Base-by-base conservation (phyloP, 2,888 invertebrate genomes). In the Pantelozetes paolii region DNA sequence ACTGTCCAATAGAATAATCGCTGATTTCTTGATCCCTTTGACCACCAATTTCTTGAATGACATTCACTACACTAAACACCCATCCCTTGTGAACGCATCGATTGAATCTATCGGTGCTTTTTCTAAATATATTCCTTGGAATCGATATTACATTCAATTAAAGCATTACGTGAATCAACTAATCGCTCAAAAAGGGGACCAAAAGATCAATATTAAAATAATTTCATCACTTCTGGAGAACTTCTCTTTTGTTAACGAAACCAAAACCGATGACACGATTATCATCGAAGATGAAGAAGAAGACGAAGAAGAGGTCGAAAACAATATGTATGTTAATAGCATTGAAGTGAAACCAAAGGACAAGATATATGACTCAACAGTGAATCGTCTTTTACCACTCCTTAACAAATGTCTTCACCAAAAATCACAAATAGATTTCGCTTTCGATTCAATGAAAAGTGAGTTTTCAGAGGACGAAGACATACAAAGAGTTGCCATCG, bases 401-500 rank as follows among this genome's bases (percentile, higher is more conserved):
- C 83, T 97, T 0, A 89, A 92, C 81, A 87, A 88, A 81, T 85
- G 87, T 23, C 86, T 92, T 15, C 42, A 71, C 72, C 62, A 73
- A 32, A 62, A 74, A 73, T 70, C 77, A 45, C 59, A 69, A 30
- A 88, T 89, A 77, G 92, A 92, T 78, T 85, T 84, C 40, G 88
- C 88, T 15, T 92, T 93, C 75, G 80, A 81, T 75, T 67, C 78
- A 64, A 76, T 75, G 40, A 67, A 73, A 15, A 71, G 74, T 32
- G 76, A 77, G 26, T 78, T 76, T 75, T 76, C 79, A 11, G 85
- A 85, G 75, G 85, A 86, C 79, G 92, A 94, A 77, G 95, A 97
- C 80, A 88, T 95, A 79, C 84, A 91, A 77, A 86, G 93, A 69
- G 91, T 97, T 9, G 97, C 98, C 0, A 89, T 99, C 75, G 94